Conservation (phyloP, 1,140 invertebrate genomes). For the Polypedilum vanderplanki region DNA sequence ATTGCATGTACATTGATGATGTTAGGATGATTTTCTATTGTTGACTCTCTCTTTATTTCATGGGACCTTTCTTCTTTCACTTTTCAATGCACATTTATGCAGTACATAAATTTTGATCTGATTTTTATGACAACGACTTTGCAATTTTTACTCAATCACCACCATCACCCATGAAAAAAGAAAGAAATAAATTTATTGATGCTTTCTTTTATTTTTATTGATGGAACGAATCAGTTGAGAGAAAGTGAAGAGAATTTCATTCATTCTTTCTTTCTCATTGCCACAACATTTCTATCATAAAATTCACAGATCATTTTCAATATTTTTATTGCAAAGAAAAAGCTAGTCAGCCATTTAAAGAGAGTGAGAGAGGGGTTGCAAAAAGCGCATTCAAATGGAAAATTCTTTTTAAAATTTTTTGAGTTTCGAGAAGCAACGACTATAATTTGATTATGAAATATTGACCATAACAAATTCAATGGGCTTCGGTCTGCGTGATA, state of each 20-base stretch:
- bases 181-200: neutral
- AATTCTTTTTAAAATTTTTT: neutral
- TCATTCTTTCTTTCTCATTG: neutral
- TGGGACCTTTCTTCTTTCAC: neutral
- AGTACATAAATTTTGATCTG: slow-evolving; percentile 21
- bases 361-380: neutral
- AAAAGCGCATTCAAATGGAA: neutral
- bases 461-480: neutral
- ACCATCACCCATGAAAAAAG: too few relatives aligned
- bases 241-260: slow-evolving; percentile 21
- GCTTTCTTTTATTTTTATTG: neutral
- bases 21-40: neutral
- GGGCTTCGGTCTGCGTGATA: neutral
- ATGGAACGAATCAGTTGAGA: slow-evolving; percentile 1
- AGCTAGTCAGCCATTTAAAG: too few relatives aligned
- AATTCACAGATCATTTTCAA: neutral
- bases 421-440: neutral
- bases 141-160: neutral
- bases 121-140: neutral
- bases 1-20: neutral
- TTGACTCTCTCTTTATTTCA: neutral
- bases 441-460: neutral
- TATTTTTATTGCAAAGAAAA: too few relatives aligned
- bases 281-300: too few relatives aligned
- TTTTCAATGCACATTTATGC: neutral